Evolutionary conservation across 2,797 vertebrate species (phyloP), one percentile per base, ranked within the genome.

Genomic region (Columba guinea): DNA sequence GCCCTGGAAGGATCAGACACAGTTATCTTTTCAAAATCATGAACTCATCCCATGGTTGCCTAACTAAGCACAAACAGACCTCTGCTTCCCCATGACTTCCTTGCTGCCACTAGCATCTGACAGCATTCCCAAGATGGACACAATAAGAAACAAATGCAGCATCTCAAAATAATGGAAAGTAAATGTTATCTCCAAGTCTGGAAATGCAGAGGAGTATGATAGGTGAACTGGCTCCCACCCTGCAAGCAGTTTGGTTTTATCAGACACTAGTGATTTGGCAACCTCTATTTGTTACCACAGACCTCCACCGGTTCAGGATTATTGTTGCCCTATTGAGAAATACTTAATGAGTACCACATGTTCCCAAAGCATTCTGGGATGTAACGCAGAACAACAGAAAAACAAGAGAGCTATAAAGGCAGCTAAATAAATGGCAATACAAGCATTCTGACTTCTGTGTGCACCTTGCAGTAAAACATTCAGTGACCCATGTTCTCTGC

Each of bases 271-370:
- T 0, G 0, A 64, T 83, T 86, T 91, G 76, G 90, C 82, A 84
- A 60, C 14, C 78, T 62, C 76, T 52, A 12, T 17, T n/a, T 46
- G 21, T 85, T 59, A 86, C 74, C 56, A 12, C 83, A 87, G 83
- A 56, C 58, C 55, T 86, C 67, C 64, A 37, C 37, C 1, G 0
- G 35, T 23, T 21, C 5, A 3, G 35, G 53, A 73, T 18, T 85
- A 65, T 16, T 74, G 41, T 15, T 71, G 88, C 91, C 91, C 84
- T 94, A 84, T 95, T 94, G 92, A 94, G 96, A 97, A 97, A 96
- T 41, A 53, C 35, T 80, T 97, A 94, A 96, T 19, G 79, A 95
- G 86, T 68, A 87, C 84, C 97, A 96, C 91, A 96, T 95, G 94
- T 67, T 95, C 28, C 77, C 65, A 83, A 27, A 85, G 88, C 4